Conservation (phyloP, 2,888 invertebrate species). For the Cheilosia grossa region DNA sequence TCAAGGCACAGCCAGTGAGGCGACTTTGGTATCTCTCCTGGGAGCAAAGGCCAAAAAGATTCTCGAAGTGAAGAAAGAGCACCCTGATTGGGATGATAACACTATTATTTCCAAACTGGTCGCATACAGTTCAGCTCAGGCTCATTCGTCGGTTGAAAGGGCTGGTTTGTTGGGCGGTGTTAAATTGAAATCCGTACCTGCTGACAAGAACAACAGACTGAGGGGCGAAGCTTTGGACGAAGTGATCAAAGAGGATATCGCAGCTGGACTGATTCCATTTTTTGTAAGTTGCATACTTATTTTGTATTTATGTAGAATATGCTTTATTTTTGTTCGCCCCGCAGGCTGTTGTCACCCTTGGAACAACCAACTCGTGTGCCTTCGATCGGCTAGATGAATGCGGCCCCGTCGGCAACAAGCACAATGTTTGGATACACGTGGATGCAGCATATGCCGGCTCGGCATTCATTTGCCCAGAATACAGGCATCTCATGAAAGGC, state of each 20-base stretch:
- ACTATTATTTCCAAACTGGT: constrained; percentile 91
- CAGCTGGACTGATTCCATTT: constrained; percentile 96
- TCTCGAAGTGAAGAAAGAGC: constrained; percentile 87
- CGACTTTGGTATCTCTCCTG: constrained; percentile 95
- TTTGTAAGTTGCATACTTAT: constrained; percentile 88
- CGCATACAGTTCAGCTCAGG: constrained; percentile 94
- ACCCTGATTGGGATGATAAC: constrained; percentile 90
- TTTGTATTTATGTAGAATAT: neutral
- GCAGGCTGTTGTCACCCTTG: constrained; percentile 93
- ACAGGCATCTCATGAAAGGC: constrained; percentile 94
- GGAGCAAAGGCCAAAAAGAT: constrained; percentile 92
- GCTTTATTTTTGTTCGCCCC: constrained; percentile 63
- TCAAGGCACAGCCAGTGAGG: constrained; percentile 97
- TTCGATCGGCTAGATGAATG: constrained; percentile 96
- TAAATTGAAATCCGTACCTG: constrained; percentile 88
- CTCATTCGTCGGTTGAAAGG: constrained; percentile 97
- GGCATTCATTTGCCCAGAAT: constrained; percentile 98
- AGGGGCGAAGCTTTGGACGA: constrained; percentile 89
- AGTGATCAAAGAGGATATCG: constrained; percentile 93
- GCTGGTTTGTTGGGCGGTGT: constrained; percentile 96
- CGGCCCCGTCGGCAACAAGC: constrained; percentile 92
- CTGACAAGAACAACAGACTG: constrained; percentile 89
- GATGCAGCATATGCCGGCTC: constrained; percentile 99
- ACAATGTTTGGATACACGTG: constrained; percentile 95
- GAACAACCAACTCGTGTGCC: constrained; percentile 97